Base-by-base conservation (phyloP, 2,113 vertebrate genomes). In the Colius striatus region DNA sequence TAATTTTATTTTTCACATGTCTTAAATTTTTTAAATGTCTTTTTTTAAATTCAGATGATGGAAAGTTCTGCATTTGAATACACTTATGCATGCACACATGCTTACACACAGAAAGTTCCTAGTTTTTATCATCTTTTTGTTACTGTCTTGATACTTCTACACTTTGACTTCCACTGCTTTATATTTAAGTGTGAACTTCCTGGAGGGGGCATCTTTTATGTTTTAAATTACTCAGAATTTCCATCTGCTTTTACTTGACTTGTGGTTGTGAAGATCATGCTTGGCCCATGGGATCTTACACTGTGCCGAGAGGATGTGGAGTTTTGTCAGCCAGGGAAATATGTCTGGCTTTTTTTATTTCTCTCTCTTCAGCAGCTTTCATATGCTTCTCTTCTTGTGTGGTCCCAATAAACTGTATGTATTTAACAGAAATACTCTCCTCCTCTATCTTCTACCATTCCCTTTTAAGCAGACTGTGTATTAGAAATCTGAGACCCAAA, bases 191-290 rank as follows among this genome's bases (percentile, higher is more conserved):
- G 86, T 97, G 94, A 95, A 95, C 89, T 96, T 97, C 88, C 95
- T 84, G 53, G 94, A 95, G 96, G 95, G 92, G 92, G 77, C 43
- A 3, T 87, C 85, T 97, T 96, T 96, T 88, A 95, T 96, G 95
- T 96, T 97, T 96, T 81, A 91, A 95, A 89, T 92, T 95, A 76
- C 94, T 97, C 96, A 97, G 58, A 97, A 82, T 97, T 97, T 97
- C 98, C 98, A 98, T 98, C 98, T 98, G 98, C 97, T 98, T 98
- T 97, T 96, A 98, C 97, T 98, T 98, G 97, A 95, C 93, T 98
- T 98, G 98, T 98, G 97, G 98, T 98, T 97, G 96, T 95, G 96
- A 97, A 96, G 98, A 97, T 98, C 98, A 98, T 97, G 97, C 98
- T 97, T 98, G 97, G 97, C 98, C 97, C 97, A 73, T 97, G 97